phyloP scores from a whole-genome alignment of 1,140 invertebrate species.

The Phymastichus coffea region DNA sequence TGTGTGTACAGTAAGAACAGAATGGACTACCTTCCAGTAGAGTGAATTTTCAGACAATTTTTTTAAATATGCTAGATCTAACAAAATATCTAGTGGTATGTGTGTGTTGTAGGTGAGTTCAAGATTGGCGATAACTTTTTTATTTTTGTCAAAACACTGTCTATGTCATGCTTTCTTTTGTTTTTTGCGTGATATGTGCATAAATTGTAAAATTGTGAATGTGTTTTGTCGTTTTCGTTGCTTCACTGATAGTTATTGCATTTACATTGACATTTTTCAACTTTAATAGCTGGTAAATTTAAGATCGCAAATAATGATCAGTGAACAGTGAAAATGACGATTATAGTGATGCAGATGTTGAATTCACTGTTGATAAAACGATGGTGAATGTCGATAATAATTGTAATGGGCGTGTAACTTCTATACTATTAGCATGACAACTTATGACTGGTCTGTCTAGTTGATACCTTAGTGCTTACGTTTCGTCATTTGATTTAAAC shows the following conservation, averaged over 20 bases:
- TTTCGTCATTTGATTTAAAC: conserved; percentile 40
- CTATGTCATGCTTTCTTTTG: conserved; percentile 25
- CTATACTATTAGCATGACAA: conserved; percentile 46
- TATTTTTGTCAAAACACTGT: conserved; percentile 21
- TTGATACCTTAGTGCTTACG: conserved; percentile 42
- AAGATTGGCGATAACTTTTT: conserved; percentile 14
- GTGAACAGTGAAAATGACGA: conserved; percentile 18
- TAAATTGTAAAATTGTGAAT: conserved; percentile 18
- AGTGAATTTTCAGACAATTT: conserved; percentile 53
- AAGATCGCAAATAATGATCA: conserved; percentile 18
- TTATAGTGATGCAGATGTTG: conserved; percentile 1
- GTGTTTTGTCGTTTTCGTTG: conserved; percentile 15
- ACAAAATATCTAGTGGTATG: conserved; percentile 38
- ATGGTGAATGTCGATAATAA: conserved; percentile 32
- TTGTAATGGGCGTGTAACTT: conserved; percentile 43
- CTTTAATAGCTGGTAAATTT: no score
- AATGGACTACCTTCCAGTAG: conserved; percentile 47
- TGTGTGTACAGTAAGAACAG: conserved; percentile 46
- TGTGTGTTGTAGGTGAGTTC: conserved; percentile 27
- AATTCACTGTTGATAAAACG: conserved; percentile 27
- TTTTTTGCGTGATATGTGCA: conserved; percentile 17
- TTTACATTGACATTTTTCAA: no score
- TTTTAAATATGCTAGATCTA: conserved; percentile 52
- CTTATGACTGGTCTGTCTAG: conserved; percentile 45
- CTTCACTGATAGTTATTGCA: conserved; percentile 2